Conservation (phyloP, 2,113 vertebrate species). For the Crotalus viridis region DNA sequence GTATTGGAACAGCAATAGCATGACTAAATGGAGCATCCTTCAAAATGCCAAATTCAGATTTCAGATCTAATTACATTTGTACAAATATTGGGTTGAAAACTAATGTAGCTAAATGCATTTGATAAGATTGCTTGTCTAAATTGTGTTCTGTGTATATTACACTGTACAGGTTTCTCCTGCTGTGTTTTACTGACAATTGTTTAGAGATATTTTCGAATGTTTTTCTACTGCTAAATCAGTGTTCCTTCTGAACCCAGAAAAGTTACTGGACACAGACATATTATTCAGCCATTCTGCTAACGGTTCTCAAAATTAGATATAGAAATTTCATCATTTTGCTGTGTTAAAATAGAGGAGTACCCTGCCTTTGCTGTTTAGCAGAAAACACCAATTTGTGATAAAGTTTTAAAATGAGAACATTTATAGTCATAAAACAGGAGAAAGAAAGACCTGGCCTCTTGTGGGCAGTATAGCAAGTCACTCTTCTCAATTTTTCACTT, state of each 20-base stretch:
- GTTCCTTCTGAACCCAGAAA: neutral
- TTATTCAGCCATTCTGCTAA: neutral
- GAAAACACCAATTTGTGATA: slow-evolving; percentile 12
- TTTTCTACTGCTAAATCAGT: neutral
- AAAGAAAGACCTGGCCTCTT: slow-evolving; percentile 52
- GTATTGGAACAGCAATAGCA: neutral
- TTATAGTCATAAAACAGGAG: slow-evolving; percentile 28
- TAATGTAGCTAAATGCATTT: neutral
- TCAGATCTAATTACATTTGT: neutral
- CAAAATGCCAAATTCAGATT: neutral
- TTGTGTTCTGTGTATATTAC: neutral
- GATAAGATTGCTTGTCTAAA: neutral
- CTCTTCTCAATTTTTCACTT: slow-evolving; percentile 64
- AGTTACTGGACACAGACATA: neutral
- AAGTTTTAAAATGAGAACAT: slow-evolving; percentile 64
- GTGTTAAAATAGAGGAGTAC: neutral
- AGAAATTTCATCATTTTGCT: neutral
- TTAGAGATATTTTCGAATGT: neutral
- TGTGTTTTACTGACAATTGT: neutral
- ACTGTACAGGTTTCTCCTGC: neutral
- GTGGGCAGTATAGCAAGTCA: neutral
- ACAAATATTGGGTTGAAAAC: neutral
- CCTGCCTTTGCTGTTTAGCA: slow-evolving; percentile 26
- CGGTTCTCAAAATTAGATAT: neutral
- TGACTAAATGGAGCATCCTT: neutral